Conservation (phyloP, 1,140 invertebrate species). For the Brachystomella parvula region DNA sequence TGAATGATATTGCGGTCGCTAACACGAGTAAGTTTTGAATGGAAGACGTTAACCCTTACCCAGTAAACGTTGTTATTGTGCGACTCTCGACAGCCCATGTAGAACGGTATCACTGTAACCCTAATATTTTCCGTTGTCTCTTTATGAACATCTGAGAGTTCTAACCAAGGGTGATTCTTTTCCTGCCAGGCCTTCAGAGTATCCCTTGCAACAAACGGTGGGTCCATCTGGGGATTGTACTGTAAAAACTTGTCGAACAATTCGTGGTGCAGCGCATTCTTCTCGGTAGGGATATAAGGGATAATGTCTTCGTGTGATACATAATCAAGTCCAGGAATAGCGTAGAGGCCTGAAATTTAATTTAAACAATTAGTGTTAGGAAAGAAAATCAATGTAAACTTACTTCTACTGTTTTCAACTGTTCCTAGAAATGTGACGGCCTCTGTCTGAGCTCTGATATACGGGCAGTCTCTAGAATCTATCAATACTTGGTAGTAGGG, state of each 20-base stretch:
- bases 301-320: slow-evolving; percentile 92
- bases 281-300: slow-evolving; percentile 72
- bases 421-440: slow-evolving; percentile 95
- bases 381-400: neutral
- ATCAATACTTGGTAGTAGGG: slow-evolving; percentile 95
- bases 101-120: slow-evolving; percentile 95
- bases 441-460: slow-evolving; percentile 91
- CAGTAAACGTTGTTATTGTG: slow-evolving; percentile 85
- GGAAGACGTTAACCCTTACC: slow-evolving; percentile 50
- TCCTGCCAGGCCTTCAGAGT: slow-evolving; percentile 91
- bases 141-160: slow-evolving; percentile 93
- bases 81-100: slow-evolving; percentile 85
- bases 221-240: slow-evolving; percentile 69
- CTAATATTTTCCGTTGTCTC: slow-evolving; percentile 93
- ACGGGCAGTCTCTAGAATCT: slow-evolving; percentile 89
- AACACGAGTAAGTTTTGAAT: slow-evolving; percentile 6
- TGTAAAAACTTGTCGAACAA: slow-evolving; percentile 91
- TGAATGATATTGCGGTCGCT: neutral
- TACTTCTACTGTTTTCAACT: slow-evolving; percentile 81
- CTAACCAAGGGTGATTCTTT: slow-evolving; percentile 94
- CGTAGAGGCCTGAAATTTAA: slow-evolving; percentile 56
- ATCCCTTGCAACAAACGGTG: slow-evolving; percentile 78
- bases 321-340: slow-evolving; percentile 92
- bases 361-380: neutral
- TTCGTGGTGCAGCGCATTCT: slow-evolving; percentile 81